Evolutionary conservation across 2,888 invertebrate genomes (phyloP), one percentile per base, ranked within the genome.

Genomic region (Pseudococcus viburni): DNA sequence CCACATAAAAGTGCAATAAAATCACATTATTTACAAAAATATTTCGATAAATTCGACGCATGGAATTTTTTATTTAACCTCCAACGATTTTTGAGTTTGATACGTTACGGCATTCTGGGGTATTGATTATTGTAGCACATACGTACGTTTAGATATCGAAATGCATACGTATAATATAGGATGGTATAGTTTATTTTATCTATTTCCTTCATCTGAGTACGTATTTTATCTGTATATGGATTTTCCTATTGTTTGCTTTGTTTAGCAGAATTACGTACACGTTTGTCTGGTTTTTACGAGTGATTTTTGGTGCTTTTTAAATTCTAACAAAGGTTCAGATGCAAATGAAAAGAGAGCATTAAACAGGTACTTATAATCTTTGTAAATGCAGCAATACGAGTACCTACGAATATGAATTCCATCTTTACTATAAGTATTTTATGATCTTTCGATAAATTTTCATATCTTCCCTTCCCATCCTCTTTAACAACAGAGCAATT

Each of bases 41-140:
- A 55, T 84, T 80, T 80, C 42, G 15, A 42, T 80, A 42, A n/a
- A n/a, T 80, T 80, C 80, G 80, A 80, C 42, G 80, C 42, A 80
- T 42, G 42, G 80, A 80, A 80, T 80, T 80, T 42, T 80, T 80
- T 42, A 73, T 73, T 73, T 12, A 73, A 73, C 80, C 80, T 42
- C 42, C 42, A 19, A 80, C 80, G 80, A 80, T 80, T 80, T 80
- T 80, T 80, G 80, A 80, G 42, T 80, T 80, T 42, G 80, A 80
- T 42, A 80, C 33, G 68, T 73, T 73, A 73, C 1, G 80, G 80
- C 42, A 80, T 80, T 42, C 80, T 33, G 3, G 68, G 39, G 80
- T 80, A 80, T 80, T 42, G 80, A 80, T 80, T 80, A 73, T 73
- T 73, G 15, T 73, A n/a, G n/a, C n/a, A n/a, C n/a, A n/a, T n/a